These are phyloP conservation scores for Narcine bancroftii DNA, from an alignment of 2,113 vertebrate genomes.

Conservation along the genomic window DNA sequence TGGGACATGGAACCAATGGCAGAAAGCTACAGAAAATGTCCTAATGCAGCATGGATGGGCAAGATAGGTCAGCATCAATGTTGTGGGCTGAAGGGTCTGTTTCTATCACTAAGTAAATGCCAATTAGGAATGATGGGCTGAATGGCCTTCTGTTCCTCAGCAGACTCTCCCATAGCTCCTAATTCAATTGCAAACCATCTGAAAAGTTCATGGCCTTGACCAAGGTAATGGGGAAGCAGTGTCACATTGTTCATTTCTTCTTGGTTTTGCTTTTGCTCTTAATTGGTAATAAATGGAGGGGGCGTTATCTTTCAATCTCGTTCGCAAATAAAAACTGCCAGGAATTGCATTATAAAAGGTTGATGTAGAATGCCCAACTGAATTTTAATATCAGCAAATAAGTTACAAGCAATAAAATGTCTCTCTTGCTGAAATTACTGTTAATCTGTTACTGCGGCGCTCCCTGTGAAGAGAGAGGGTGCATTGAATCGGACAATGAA, in stretches of 20 bases:
- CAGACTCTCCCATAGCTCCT: not conserved
- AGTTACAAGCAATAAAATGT: not conserved
- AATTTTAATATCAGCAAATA: constrained; percentile 2
- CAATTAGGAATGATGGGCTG: not conserved
- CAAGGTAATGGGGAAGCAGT: not conserved
- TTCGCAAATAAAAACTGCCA: constrained; percentile 17
- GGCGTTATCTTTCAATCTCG: not conserved
- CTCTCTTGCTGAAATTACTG: not conserved
- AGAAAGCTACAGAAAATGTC: too few species aligned
- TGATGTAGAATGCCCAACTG: not conserved
- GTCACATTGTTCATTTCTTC: not conserved
- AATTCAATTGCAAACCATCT: not conserved
- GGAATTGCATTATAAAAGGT: not conserved
- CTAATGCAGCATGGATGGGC: too few species aligned
- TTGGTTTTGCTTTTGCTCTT: not conserved
- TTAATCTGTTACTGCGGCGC: not conserved
- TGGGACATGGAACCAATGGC: not conserved
- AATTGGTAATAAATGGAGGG: not conserved
- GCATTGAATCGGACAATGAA: not conserved
- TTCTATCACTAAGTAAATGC: not conserved
- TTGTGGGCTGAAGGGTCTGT: too few species aligned
- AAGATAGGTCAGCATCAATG: too few species aligned
- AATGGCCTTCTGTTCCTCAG: not conserved
- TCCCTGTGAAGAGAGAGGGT: not conserved
- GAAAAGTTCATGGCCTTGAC: not conserved